Percentiles rank a stretch among this genome's conserved stretches.
Conservation (phyloP, 2,797 vertebrate species). For the Alcedo quadribrachys region DNA sequence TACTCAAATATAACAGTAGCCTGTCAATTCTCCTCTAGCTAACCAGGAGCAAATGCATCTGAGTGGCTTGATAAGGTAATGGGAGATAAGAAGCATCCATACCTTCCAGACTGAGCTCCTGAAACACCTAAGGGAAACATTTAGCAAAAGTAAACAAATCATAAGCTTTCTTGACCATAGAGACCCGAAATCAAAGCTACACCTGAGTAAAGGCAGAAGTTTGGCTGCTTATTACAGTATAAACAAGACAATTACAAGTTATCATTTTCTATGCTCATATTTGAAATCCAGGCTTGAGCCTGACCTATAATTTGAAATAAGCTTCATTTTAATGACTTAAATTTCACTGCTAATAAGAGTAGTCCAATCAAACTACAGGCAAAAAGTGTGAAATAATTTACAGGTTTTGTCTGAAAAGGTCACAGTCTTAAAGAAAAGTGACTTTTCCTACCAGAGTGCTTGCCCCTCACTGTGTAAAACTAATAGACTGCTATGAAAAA, state of each 20-base stretch:
- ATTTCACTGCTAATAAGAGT: conserved; percentile 51
- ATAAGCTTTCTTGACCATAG: background rate
- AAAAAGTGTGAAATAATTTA: conserved; percentile 50
- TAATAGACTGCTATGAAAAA: conserved; percentile 29
- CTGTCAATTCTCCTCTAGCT: conserved; percentile 2
- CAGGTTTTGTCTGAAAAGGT: conserved; percentile 54
- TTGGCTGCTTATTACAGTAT: background rate
- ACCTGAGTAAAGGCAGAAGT: background rate
- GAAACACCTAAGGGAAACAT: background rate
- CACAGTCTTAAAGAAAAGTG: conserved; percentile 43
- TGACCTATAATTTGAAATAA: conserved; percentile 46
- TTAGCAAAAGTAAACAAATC: conserved; percentile 4
- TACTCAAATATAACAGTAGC: background rate
- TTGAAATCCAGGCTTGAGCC: background rate
- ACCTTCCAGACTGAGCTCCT: background rate
- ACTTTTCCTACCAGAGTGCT: background rate
- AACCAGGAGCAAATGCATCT: background rate
- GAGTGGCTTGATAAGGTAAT: conserved; percentile 14
- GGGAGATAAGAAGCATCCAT: conserved; percentile 8
- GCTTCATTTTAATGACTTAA: conserved; percentile 48
- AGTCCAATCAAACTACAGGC: conserved; percentile 31
- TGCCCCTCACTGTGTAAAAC: background rate
- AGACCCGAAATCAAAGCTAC: background rate
- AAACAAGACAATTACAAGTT: background rate
- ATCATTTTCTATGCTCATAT: background rate